Evolutionary conservation across 92 coral and sea anemone genomes (phyloP), one percentile per base, ranked within the genome.

Genomic region (Siderastrea siderea): DNA sequence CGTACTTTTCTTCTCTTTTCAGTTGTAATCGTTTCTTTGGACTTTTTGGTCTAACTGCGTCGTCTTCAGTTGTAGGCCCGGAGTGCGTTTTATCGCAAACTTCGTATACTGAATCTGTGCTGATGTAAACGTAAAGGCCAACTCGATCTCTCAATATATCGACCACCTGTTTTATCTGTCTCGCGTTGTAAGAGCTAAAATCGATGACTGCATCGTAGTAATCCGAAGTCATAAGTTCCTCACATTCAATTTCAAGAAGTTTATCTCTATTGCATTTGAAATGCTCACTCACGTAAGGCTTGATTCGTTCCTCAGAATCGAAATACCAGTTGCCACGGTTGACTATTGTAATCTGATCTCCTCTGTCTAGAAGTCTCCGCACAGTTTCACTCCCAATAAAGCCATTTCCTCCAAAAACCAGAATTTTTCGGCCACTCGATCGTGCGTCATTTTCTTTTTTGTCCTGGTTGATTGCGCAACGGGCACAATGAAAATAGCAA

Each of bases 341-440:
- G 7, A 98, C 92, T n/a, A 94, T 74, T 8, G 99, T 95, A 47
- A 98, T 87, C 47, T 89, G 77, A 53, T 95, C 93, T 50, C 90
- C 96, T 49, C 82, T 81, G 72, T 96, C 93, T 57, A 98, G 82
- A 67, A 98, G 70, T 19, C 88, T 81, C 17, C 84, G 78, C 44
- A 96, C 96, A 49, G 95, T 83, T 68, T 94, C 98, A 47, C 99
- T 94, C 38, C 99, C 99, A 16, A 98, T 94, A 58, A 98, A 98
- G 3, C 99, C 99, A 57, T 98, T 98, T 38, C 99, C 99, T 48
- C 99, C 99, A 84, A 98, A 95, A 9, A 98, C 93, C 45, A 98
- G 94, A 68, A 96, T 83, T 10, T 89, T 89, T 61, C 92, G 91
- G n/a, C 86, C 86, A 45, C 71, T 52, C 13, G 80, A 65, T 47